Conservation (phyloP, 2,797 vertebrate species). For the Saxicola maurus region DNA sequence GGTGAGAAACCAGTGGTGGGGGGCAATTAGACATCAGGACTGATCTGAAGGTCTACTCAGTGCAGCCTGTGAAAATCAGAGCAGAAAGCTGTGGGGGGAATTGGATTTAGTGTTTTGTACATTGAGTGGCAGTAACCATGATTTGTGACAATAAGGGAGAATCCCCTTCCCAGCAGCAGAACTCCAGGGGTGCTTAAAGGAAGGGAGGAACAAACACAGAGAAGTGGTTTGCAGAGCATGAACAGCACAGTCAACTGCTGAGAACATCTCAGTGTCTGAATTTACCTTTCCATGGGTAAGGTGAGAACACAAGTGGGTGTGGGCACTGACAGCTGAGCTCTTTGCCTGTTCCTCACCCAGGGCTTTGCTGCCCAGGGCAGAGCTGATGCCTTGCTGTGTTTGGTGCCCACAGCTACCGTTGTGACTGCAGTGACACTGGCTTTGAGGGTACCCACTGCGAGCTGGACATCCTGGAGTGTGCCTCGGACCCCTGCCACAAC, state of each 20-base stretch:
- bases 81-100: neutral
- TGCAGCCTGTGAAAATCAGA: neutral
- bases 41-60: neutral
- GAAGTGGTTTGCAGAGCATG: neutral
- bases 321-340: neutral
- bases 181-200: neutral
- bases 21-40: neutral
- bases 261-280: neutral
- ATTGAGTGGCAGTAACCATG: neutral
- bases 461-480: constrained; percentile 87
- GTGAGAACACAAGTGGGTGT: neutral
- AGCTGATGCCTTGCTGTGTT: neutral
- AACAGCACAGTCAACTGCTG: neutral
- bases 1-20: constrained; percentile 68
- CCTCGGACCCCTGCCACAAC: constrained; percentile 85
- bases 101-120: neutral
- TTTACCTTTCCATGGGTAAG: neutral
- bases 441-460: constrained; percentile 83
- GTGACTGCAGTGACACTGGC: constrained; percentile 86
- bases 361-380: neutral
- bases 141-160: neutral
- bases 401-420: constrained; percentile 75
- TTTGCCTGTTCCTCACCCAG: neutral
- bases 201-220: neutral
- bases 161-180: neutral